A percentile compares a stretch with the other conserved stretches of the same genome.
These are phyloP conservation scores for Platichthys stellatus DNA, from an alignment of 2,113 vertebrate genomes.

Conservation along the genomic window DNA sequence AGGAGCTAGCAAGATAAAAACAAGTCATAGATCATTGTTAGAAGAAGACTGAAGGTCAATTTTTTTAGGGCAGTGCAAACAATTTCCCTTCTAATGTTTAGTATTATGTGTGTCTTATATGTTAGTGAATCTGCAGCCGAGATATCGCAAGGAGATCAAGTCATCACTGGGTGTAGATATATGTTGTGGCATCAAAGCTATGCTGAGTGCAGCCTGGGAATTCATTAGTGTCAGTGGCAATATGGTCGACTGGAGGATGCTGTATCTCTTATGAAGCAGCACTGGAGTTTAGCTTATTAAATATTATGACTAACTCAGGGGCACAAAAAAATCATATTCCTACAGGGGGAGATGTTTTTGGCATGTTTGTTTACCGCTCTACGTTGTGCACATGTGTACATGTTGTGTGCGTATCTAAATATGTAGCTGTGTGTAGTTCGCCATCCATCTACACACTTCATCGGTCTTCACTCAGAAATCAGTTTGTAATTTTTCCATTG, in stretches of 20 bases:
- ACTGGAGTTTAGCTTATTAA: slow-evolving; percentile 49
- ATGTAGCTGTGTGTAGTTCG: too few species aligned
- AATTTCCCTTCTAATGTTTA: background rate
- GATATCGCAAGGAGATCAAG: slow-evolving; percentile 44
- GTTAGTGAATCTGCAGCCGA: slow-evolving; percentile 12
- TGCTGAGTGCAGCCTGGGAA: slow-evolving; percentile 46
- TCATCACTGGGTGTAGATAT: slow-evolving; percentile 52
- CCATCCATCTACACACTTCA: too few species aligned
- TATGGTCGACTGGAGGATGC: slow-evolving; percentile 41
- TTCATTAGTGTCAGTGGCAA: slow-evolving; percentile 69
- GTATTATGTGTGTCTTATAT: background rate
- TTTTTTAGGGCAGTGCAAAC: too few species aligned
- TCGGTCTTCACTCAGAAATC: background rate
- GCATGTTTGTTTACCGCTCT: background rate
- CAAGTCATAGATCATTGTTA: too few species aligned
- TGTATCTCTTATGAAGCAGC: slow-evolving; percentile 31
- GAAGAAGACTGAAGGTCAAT: too few species aligned
- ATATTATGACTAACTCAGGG: slow-evolving; percentile 38
- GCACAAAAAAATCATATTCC: background rate
- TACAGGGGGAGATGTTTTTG: background rate
- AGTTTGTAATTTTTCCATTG: slow-evolving; percentile 36
- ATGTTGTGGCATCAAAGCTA: slow-evolving; percentile 61
- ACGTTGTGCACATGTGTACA: too few species aligned
- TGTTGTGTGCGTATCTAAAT: background rate
- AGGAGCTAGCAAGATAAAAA: too few species aligned